phyloP scores from a whole-genome alignment of 2,888 invertebrate genomes.

The Ctena decussata region DNA sequence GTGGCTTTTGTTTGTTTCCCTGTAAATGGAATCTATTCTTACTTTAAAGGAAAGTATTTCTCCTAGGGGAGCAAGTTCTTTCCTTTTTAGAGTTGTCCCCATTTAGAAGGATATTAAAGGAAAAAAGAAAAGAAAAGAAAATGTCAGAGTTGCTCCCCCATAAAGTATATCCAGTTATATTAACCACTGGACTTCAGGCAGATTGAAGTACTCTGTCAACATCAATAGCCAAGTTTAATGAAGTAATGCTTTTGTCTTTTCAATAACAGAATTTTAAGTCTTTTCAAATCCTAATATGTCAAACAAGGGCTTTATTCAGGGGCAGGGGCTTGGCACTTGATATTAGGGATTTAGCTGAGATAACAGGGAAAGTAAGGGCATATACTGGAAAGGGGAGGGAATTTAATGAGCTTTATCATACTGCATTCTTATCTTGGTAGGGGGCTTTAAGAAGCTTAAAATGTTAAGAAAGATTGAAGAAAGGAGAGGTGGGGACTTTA shows the following conservation, averaged over 20 bases:
- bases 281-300: constrained; percentile 1
- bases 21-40: too few species aligned
- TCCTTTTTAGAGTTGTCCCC: too few species aligned
- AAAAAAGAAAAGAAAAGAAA: too few species aligned
- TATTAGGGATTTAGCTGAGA: not conserved
- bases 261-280: not conserved
- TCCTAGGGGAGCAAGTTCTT: too few species aligned
- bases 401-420: not conserved
- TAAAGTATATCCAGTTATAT: too few species aligned
- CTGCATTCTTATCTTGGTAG: not conserved
- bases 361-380: not conserved
- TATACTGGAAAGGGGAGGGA: not conserved
- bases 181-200: too few species aligned
- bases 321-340: not conserved
- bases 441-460: not conserved
- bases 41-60: too few species aligned
- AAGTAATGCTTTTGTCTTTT: not conserved
- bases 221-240: not conserved
- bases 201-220: too few species aligned
- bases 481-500: not conserved
- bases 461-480: not conserved
- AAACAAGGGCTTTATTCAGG: constrained; percentile 17
- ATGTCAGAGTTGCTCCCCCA: too few species aligned
- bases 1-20: too few species aligned
- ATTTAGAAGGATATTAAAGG: too few species aligned